A percentile compares a stretch with the other conserved stretches of the same genome.
These are phyloP conservation scores for Galleria mellonella DNA, from an alignment of 1,140 invertebrate genomes.

Conservation along the genomic window DNA sequence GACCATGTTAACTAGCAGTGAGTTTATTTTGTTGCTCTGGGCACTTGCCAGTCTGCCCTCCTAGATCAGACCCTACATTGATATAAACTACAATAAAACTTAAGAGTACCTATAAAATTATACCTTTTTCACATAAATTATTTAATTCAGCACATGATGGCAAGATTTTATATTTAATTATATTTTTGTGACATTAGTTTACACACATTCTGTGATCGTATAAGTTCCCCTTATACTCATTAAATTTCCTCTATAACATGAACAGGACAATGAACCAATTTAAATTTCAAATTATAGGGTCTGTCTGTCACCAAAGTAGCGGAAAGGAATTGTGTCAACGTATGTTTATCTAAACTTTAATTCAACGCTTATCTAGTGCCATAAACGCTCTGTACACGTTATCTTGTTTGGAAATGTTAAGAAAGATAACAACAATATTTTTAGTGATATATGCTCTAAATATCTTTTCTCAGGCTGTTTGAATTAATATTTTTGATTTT, in stretches of 20 bases:
- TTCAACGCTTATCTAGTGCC: constrained; percentile 45
- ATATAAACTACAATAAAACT: no score
- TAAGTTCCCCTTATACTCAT: constrained; percentile 21
- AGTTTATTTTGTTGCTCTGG: no score
- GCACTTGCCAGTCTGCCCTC: no score
- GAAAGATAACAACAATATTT: constrained; percentile 53
- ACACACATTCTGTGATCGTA: no score
- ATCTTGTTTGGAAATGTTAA: constrained; percentile 54
- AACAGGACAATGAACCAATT: not conserved
- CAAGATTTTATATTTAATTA: no score
- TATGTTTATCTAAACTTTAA: constrained; percentile 58
- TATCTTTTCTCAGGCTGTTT: constrained; percentile 20
- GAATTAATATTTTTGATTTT: no score
- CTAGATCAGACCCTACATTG: no score
- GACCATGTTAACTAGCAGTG: no score
- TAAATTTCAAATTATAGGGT: not conserved
- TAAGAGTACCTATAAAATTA: no score
- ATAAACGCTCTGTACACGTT: constrained; percentile 33
- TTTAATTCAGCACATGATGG: no score
- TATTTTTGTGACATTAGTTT: no score
- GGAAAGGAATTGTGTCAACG: constrained; percentile 52
- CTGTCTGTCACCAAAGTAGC: constrained; percentile 11
- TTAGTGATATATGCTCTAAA: constrained; percentile 20
- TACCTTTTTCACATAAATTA: no score
- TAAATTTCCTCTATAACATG: constrained; percentile 11